Percentiles rank a stretch among this genome's conserved stretches.
Conservation (phyloP, 2,888 invertebrate species). For the Cataglyphis rosenhaueri region DNA sequence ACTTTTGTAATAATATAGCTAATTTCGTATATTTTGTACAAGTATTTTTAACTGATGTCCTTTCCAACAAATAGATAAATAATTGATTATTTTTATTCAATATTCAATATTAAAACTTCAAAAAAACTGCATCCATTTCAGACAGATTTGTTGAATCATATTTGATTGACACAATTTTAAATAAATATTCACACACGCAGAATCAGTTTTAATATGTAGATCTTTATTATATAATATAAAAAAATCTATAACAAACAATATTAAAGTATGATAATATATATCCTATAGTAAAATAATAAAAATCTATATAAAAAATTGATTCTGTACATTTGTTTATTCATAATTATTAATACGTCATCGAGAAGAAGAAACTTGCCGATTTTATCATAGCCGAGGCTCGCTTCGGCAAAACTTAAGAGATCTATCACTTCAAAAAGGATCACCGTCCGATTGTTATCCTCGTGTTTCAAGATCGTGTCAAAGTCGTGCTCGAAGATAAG, state of each 20-base stretch:
- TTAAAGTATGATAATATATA: background rate
- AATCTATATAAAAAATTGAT: background rate
- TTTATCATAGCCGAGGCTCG: conserved; percentile 78
- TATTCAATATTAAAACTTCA: background rate
- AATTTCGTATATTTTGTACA: background rate
- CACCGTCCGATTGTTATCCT: conserved; percentile 79
- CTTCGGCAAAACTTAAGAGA: conserved; percentile 80
- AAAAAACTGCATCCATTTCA: background rate
- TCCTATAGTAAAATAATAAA: background rate
- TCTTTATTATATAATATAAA: background rate
- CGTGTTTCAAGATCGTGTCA: conserved; percentile 79
- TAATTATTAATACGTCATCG: background rate
- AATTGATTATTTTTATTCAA: background rate
- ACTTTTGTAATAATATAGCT: background rate
- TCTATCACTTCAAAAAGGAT: conserved; percentile 86
- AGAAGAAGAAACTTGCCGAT: conserved; percentile 73
- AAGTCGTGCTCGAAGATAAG: conserved; percentile 88
- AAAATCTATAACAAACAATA: background rate
- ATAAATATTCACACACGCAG: too few species aligned
- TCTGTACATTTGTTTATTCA: background rate
- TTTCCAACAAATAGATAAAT: background rate
- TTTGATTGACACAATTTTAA: background rate
- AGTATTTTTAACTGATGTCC: background rate
- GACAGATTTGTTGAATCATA: background rate
- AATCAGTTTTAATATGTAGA: too few species aligned